Evolutionary conservation across 2,113 vertebrate genomes (phyloP), one percentile per base, ranked within the genome.

Genomic region (Limnothrissa miodon): DNA sequence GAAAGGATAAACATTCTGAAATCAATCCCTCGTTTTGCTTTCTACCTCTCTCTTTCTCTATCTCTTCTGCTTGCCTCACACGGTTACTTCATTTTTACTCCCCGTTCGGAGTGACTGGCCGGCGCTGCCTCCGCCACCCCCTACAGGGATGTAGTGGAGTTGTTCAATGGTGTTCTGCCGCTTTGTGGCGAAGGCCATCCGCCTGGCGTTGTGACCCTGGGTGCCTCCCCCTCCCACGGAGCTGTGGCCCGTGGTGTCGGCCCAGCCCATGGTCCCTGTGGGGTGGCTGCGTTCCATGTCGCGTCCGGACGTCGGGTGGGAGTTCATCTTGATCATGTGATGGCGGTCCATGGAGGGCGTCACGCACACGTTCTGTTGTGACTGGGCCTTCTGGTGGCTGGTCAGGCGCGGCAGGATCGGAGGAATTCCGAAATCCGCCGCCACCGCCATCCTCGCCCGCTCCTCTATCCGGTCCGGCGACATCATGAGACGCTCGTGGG

Each of bases 111-210:
- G 91, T 90, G 90, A 91, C 86, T 93, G 92, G 39, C 90, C 87
- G 85, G 90, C 89, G 90, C 93, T 89, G 87, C 94, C 81, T 7
- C 91, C 81, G n/a, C 87, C 86, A 19, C 80, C 85, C 87, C 89
- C 89, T 90, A 93, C 96, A 0, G 96, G 96, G 83, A 97, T 95
- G 90, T 95, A 96, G 90, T 97, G 96, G 85, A 98, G 94, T 90
- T 97, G 96, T 91, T 98, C 97, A 78, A 97, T 93, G 85, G 96
- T 97, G 92, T 95, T 96, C 92, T 98, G 97, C 80, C 96, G 93
- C 90, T 95, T 96, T 85, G 78, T 89, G 85, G 96, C 96, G 59
- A 96, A 98, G 19, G 96, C 96, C 86, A 96, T 95, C 82, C 96
- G 89, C 0, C 94, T 90, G 6, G 93, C 87, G 42, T 84, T 93